Percentiles rank a stretch among this genome's conserved stretches.
Conservation (phyloP, 2,888 invertebrate species). For the Ormyrus rosae region DNA sequence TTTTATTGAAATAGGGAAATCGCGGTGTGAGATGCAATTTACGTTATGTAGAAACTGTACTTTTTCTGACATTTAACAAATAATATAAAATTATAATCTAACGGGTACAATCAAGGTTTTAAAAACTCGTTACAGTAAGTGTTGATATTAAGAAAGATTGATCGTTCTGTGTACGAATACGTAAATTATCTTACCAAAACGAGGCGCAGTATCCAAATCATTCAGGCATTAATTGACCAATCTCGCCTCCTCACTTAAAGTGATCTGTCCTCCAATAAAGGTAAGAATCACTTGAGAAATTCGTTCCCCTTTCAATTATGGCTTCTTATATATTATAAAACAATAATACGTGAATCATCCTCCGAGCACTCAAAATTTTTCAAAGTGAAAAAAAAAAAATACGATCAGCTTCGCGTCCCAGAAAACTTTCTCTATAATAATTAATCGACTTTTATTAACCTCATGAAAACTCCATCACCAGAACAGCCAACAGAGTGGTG, state of each 20-base stretch:
- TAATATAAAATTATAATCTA: too few relatives aligned
- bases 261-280: neutral
- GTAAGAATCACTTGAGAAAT: slow-evolving; percentile 1
- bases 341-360: slow-evolving; percentile 11
- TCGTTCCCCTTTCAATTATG: slow-evolving; percentile 19
- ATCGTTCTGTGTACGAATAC: too few relatives aligned
- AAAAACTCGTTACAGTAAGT: too few relatives aligned
- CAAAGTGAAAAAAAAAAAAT: neutral
- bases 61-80: too few relatives aligned
- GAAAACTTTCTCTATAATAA: slow-evolving; percentile 8
- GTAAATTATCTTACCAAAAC: slow-evolving; percentile 68
- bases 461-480: too few relatives aligned
- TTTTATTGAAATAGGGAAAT: too few relatives aligned
- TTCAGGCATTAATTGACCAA: slow-evolving; percentile 61
- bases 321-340: neutral
- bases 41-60: too few relatives aligned
- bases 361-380: neutral
- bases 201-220: slow-evolving; percentile 74
- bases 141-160: too few relatives aligned
- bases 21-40: too few relatives aligned
- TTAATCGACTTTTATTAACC: neutral
- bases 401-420: neutral
- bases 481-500: too few relatives aligned
- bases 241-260: slow-evolving; percentile 20
- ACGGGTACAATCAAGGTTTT: too few relatives aligned